phyloP scores from a whole-genome alignment of 2,888 invertebrate species.

The Stenichneumon culpator region DNA sequence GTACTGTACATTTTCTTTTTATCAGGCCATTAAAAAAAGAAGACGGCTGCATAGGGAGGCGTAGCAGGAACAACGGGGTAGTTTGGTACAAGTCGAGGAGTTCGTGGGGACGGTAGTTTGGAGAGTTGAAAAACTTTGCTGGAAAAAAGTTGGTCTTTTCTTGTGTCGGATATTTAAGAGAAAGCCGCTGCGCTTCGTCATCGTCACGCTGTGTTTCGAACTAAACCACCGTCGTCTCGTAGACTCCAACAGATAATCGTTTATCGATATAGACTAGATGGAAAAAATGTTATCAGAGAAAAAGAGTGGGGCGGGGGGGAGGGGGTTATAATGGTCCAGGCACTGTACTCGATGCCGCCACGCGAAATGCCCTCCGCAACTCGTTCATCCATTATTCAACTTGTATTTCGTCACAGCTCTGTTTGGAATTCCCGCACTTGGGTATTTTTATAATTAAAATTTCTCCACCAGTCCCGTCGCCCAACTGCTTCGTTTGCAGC shows the following conservation, averaged over 20 bases:
- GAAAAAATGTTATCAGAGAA: neutral
- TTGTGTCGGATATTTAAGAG: neutral
- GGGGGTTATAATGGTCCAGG: neutral
- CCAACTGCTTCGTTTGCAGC: neutral
- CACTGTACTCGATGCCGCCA: neutral
- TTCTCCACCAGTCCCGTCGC: neutral
- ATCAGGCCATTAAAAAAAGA: neutral
- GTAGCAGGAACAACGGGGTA: neutral
- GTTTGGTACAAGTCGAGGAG: neutral
- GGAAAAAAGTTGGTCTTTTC: neutral
- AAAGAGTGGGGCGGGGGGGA: no score
- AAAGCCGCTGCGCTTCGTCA: neutral
- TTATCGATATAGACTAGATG: neutral
- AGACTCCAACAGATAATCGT: constrained; percentile 9
- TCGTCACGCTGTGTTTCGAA: neutral
- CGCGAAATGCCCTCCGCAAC: neutral
- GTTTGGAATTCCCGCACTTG: constrained; percentile 24
- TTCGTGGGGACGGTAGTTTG: neutral
- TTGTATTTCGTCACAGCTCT: constrained; percentile 7
- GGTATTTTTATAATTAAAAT: constrained; percentile 41
- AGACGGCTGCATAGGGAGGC: neutral
- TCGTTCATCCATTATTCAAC: constrained; percentile 44
- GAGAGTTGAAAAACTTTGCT: neutral
- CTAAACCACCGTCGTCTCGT: neutral
- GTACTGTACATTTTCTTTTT: neutral